These are phyloP conservation scores for Sarcophaga caerulescens DNA, from an alignment of 2,888 invertebrate species.

Conservation along the genomic window DNA sequence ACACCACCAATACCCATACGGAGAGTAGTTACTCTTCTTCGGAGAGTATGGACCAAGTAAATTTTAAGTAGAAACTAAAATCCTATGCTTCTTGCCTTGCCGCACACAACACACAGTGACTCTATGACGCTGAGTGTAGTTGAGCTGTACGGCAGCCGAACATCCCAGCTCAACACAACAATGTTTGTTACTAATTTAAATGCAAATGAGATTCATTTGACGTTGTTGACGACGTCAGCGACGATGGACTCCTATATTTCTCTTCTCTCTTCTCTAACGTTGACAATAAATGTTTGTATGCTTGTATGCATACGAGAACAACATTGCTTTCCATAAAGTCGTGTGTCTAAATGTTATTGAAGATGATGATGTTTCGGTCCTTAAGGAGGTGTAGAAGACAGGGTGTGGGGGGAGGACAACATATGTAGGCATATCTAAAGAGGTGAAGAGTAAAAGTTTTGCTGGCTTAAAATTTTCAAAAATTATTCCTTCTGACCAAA, in stretches of 20 bases:
- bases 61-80: slow-evolving; percentile 39
- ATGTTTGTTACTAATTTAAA: slow-evolving; percentile 79
- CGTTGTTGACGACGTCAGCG: slow-evolving; percentile 78
- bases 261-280: slow-evolving; percentile 55
- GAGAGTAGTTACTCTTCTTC: neutral
- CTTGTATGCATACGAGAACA: neutral
- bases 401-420: neutral
- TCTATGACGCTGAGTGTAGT: neutral
- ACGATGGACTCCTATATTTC: slow-evolving; percentile 52
- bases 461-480: slow-evolving; percentile 59
- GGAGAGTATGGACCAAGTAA: slow-evolving; percentile 42
- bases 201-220: slow-evolving; percentile 82
- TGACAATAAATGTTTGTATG: slow-evolving; percentile 64
- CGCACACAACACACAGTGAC: neutral
- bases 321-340: slow-evolving; percentile 36
- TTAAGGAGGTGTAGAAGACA: neutral
- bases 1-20: neutral
- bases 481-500: slow-evolving; percentile 63
- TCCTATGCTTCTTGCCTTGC: slow-evolving; percentile 30
- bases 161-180: slow-evolving; percentile 56
- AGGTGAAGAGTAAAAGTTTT: slow-evolving; percentile 39
- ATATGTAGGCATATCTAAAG: neutral
- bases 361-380: slow-evolving; percentile 2
- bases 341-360: neutral
- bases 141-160: neutral